Evolutionary conservation across 2,797 vertebrate species (phyloP), one percentile per base, ranked within the genome.

Genomic region (Pristis pectinata): DNA sequence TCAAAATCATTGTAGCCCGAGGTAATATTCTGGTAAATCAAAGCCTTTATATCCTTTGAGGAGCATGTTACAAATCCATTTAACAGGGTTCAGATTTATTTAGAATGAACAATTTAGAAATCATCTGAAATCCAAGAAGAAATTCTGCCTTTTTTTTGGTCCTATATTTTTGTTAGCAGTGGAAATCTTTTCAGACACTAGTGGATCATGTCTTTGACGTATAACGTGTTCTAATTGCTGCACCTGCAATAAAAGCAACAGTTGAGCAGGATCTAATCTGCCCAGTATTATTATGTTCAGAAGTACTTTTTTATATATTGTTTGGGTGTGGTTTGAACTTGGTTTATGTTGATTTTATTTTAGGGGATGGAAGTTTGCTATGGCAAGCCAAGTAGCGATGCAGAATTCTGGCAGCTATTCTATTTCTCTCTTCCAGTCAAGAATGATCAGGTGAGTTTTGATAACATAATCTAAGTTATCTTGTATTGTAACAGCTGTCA

Each of bases 381-480:
- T 99, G 99, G 98, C 99, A 56, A 99, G 98, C 0, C 99, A 99
- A 96, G 99, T 99, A 96, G 99, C 99, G 83, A 97, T 99, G 98
- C 99, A 99, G 96, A 99, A 99, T 96, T 99, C 99, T 0, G 99
- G 99, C 17, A 99, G 98, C 0, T 99, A 99, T 95, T 99, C 99
- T 49, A 98, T 99, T 95, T 98, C 98, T 94, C 98, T 99, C 96
- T 99, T 99, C 97, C 99, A 99, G 95, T 99, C 98, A 76, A 98
- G 98, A 96, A 98, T 98, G 97, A 98, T 98, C 96, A 97, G 98
- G 97, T 98, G 97, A 96, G 44, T 22, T 44, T 53, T 53, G n/a
- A 30, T 53, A 27, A 41, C 11, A 49, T 92, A 1, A 37, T 93
- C 91, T 41, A 37, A 17, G n/a, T 27, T 19, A 49, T 93, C 37